Evolutionary conservation across 2,113 vertebrate species (phyloP), one percentile per base, ranked within the genome.

Genomic region (Prunella fulvescens): DNA sequence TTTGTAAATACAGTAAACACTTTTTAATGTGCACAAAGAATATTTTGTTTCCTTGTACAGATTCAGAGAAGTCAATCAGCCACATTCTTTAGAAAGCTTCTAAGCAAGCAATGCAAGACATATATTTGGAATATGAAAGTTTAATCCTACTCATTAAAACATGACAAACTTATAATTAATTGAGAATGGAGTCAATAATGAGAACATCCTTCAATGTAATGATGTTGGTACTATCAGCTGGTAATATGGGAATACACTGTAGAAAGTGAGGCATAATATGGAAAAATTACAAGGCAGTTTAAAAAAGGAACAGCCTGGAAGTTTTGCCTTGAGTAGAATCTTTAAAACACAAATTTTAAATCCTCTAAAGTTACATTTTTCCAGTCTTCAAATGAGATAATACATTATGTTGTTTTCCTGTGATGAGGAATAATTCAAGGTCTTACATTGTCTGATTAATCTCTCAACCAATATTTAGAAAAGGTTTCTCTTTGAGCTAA

Each of bases 401-500:
- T 45, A 83, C 40, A 56, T 83, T 79, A 88, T 7, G 15, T 79
- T 95, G 91, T 96, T 96, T 92, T 95, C 84, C 94, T 91, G 60
- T 72, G 90, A 96, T 81, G 42, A 94, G 90, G 92, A 95, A 88
- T 93, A 94, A 95, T 94, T 92, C 76, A 91, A 92, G 87, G 95
- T 95, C 93, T 97, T 95, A 85, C 65, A 93, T 14, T 90, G 64
- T 56, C 83, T 90, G 95, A 97, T 97, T 96, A 94, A 96, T 96
- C 92, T 95, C 92, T 94, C 79, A 94, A 85, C 72, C 92, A 96
- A 97, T 95, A 96, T 95, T 97, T 97, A 95, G 93, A 96, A 97
- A 96, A 94, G 92, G 74, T 92, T 94, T 94, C 83, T 94, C 79
- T 96, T 93, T 54, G 92, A 96, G 82, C 69, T 96, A 94, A 96